Base-by-base conservation (phyloP, 2,113 vertebrate genomes). In the Phyllostomus hastatus region DNA sequence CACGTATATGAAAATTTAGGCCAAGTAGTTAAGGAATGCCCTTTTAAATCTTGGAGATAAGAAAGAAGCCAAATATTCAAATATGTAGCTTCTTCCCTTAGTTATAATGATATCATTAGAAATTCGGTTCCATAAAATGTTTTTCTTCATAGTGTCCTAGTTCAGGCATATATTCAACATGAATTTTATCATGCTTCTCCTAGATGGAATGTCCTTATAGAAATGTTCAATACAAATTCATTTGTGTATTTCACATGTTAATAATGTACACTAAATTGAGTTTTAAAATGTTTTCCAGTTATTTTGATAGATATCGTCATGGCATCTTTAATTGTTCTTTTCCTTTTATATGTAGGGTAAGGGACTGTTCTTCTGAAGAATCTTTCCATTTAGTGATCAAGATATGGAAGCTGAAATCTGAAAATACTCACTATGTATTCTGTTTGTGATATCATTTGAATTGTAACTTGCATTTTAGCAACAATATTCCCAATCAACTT, bases 271-370 rank as follows among this genome's bases (percentile, higher is more conserved):
- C 72, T 75, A 66, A 94, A 52, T 96, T 95, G 72, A 76, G 33
- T 94, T 88, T 85, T 43, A 16, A 93, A 75, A 73, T 84, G 66
- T 90, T 97, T 82, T 88, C 82, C 95, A 80, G 69, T 97, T 76
- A 52, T 85, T 97, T 96, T 96, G 75, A 19, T 97, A 92, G 82
- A 90, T 90, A 17, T 7, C 28, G 75, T 66, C 75, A 95, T 91
- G 94, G 94, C 96, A 88, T 48, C 24, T 84, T 98, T 98, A 98
- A 98, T 97, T 61, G 97, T 95, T 76, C 95, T 98, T 98, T 98
- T 98, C 97, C 97, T 95, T 98, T 97, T 97, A 9, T 95, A 67
- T 97, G 24, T 98, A 99, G 98, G 98, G 97, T 98, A 97, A 98
- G 98, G 98, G 98, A 92, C 98, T 97, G 79, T 98, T 98, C 88